Base-by-base conservation (phyloP, 2,797 vertebrate genomes). In the Myotis planiceps region DNA sequence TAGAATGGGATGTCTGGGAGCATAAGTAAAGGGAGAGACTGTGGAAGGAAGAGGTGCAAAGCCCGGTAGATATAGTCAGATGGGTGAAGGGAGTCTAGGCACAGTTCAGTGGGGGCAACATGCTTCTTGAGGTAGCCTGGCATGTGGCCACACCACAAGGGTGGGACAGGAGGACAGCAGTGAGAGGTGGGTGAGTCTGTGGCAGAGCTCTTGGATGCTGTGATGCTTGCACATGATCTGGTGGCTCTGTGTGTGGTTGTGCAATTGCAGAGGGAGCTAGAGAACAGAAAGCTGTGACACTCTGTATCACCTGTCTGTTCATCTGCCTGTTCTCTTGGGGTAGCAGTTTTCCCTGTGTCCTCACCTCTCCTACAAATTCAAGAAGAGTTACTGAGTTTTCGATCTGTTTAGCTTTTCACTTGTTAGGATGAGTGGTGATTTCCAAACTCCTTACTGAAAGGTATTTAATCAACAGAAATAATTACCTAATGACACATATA, bases 131-230 rank as follows among this genome's bases (percentile, higher is more conserved):
- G n/a, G 47, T n/a, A 75, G 29, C 29, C 14, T 19, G 5, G 27
- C 19, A 29, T 1, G 0, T 12, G 42, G 19, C 14, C 39, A 6
- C 8, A 18, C 5, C 2, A 2, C 29, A 0, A 3, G 3, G 2
- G 3, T 37, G 45, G 37, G 25, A 14, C 32, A 39, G 63, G 32
- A 47, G 55, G 32, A 16, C 19, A 66, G 25, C 0, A 15, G 32
- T 3, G 13, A 60, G 37, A 0, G 4, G 5, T 0, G 10, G 7
- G 23, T 2, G 27, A 34, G 27, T 23, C 45, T 37, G 10, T 15
- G n/a, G 29, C 5, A 2, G 18, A 72, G 42, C 12, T 45, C 71
- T 6, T 23, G 16, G 12, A 5, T 2, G 16, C 12, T 2, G 0
- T 27, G 18, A 10, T n/a, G 9, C 18, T 27, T 21, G 39, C 29